These are phyloP conservation scores for Chelidonichthys spinosus DNA, from an alignment of 2,797 vertebrate species.

Conservation along the genomic window DNA sequence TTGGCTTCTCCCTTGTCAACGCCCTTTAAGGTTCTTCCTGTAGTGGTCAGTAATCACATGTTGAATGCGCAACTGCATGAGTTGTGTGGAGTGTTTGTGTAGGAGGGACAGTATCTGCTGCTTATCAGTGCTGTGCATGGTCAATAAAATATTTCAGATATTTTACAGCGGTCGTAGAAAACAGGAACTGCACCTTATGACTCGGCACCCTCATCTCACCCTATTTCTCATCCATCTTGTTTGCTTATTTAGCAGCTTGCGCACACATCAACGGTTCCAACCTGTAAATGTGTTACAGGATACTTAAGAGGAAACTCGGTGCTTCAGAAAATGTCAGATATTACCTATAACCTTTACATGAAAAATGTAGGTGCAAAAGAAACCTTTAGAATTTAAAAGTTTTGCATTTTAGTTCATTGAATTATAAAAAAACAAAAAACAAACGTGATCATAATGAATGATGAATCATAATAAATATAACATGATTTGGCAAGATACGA, in stretches of 20 bases:
- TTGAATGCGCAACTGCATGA: not conserved
- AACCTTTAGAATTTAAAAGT: no score
- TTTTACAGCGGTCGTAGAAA: not conserved
- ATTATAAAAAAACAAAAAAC: no score
- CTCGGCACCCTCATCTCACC: not conserved
- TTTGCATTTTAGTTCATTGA: not conserved
- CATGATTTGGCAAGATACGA: no score
- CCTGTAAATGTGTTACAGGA: conserved; percentile 36
- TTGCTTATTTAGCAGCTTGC: conserved; percentile 1
- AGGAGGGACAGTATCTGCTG: not conserved
- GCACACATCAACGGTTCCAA: not conserved
- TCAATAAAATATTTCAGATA: not conserved
- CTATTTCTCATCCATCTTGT: not conserved
- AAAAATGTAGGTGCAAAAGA: not conserved
- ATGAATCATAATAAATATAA: no score
- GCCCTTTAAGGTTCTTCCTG: conserved; percentile 16
- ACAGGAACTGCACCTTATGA: conserved; percentile 11
- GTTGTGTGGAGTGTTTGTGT: not conserved
- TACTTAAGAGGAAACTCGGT: not conserved
- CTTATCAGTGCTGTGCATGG: conserved; percentile 44
- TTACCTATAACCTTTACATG: not conserved
- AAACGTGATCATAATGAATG: no score
- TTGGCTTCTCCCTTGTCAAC: conserved; percentile 3
- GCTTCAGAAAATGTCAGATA: not conserved
- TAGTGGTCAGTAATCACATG: not conserved